A percentile compares a stretch with the other conserved stretches of the same genome.
phyloP scores from a whole-genome alignment of 2,797 vertebrate genomes.

The Prunella strophiata region DNA sequence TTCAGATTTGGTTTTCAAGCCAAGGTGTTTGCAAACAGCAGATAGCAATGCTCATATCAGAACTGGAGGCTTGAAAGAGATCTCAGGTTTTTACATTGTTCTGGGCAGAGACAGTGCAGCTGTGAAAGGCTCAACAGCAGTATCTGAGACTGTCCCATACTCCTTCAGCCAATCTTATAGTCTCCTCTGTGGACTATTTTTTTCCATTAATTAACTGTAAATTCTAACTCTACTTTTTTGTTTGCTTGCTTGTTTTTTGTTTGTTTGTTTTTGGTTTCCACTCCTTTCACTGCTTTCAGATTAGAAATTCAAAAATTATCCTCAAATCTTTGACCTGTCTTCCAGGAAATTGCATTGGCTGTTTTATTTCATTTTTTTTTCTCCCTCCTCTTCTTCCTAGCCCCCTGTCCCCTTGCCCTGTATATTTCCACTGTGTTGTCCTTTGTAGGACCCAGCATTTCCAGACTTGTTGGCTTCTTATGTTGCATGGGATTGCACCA shows the following conservation, averaged over 20 bases:
- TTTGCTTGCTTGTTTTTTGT: too few species aligned
- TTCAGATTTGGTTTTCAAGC: conserved; percentile 15
- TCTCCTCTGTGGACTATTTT: not conserved
- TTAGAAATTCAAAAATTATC: not conserved
- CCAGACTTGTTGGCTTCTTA: not conserved
- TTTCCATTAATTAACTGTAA: not conserved
- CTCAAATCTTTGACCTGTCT: not conserved
- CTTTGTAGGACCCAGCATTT: not conserved
- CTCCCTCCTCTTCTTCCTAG: not conserved
- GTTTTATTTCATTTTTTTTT: not conserved
- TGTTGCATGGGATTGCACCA: not conserved
- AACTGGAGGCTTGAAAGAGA: not conserved
- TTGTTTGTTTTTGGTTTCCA: not conserved
- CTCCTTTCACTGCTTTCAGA: not conserved
- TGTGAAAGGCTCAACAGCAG: not conserved
- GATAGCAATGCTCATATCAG: not conserved
- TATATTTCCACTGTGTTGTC: not conserved
- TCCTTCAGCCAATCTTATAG: not conserved
- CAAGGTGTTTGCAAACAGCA: conserved; percentile 1
- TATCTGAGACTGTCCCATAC: not conserved
- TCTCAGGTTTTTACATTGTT: not conserved
- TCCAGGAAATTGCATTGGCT: not conserved
- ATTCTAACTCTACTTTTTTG: not conserved
- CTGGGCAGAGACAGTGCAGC: not conserved
- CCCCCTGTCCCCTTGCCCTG: accelerated